These are phyloP conservation scores for Propithecus coquereli DNA, from an alignment of 2,113 vertebrate species.

Conservation along the genomic window DNA sequence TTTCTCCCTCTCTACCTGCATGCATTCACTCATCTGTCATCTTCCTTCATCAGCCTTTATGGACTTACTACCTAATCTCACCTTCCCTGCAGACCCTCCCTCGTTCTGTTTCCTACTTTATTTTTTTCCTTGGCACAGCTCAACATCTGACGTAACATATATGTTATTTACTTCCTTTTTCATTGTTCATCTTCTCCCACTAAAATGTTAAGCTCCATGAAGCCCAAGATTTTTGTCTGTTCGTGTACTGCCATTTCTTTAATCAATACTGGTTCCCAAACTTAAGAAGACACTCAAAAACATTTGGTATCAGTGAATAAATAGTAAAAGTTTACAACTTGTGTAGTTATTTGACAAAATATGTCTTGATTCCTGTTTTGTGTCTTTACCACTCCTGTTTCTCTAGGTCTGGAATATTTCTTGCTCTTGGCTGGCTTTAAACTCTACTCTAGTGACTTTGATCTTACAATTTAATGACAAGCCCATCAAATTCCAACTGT, in stretches of 20 bases:
- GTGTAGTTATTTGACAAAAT: background rate
- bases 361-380: background rate
- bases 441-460: background rate
- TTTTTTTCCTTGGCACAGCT: background rate
- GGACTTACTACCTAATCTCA: background rate
- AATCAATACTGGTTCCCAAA: background rate
- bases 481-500: background rate
- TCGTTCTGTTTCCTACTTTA: background rate
- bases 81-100: background rate
- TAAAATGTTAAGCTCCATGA: background rate
- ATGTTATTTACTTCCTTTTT: background rate
- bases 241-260: background rate
- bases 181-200: background rate
- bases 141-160: background rate
- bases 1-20: background rate
- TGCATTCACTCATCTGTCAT: accelerated
- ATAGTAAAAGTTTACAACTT: background rate
- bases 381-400: background rate
- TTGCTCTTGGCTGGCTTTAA: constrained; percentile 15
- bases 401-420: constrained; percentile 2
- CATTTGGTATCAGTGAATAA: background rate
- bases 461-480: constrained; percentile 46
- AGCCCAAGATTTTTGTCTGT: background rate
- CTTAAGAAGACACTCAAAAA: background rate
- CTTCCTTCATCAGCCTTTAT: background rate